Conservation (phyloP, 2,888 invertebrate species). For the Dasypolia templi region DNA sequence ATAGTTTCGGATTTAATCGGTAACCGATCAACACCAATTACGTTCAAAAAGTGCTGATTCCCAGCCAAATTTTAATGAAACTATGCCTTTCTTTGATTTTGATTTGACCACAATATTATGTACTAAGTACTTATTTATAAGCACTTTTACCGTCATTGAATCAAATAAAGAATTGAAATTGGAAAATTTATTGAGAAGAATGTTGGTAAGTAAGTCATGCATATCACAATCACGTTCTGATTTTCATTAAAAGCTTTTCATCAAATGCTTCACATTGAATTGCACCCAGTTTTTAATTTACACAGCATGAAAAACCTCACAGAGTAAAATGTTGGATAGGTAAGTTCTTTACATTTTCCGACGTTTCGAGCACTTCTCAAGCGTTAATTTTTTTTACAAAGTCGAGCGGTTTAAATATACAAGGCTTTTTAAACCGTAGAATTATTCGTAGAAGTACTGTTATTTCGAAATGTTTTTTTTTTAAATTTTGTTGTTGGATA, state of each 20-base stretch:
- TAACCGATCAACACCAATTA: neutral
- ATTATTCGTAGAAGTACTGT: conserved; percentile 2
- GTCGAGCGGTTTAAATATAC: conserved; percentile 20
- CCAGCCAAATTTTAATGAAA: neutral
- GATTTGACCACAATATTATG: neutral
- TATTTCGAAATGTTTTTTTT: neutral
- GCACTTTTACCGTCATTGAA: neutral
- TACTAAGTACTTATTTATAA: neutral
- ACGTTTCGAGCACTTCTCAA: conserved; percentile 18
- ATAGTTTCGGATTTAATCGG: neutral
- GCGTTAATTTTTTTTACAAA: conserved; percentile 16
- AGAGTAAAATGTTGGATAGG: conserved; percentile 10
- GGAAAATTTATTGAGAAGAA: conserved; percentile 1
- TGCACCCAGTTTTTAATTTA: conserved; percentile 41
- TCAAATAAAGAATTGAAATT: conserved; percentile 1
- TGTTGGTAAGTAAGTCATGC: neutral
- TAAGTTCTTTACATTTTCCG: conserved; percentile 30
- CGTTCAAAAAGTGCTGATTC: neutral
- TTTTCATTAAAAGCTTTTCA: conserved; percentile 1
- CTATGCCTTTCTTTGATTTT: neutral
- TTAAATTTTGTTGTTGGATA: neutral
- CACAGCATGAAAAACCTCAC: conserved; percentile 19
- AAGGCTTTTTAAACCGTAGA: conserved; percentile 7
- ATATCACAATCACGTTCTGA: conserved; percentile 6
- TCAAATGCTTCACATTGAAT: conserved; percentile 23